phyloP scores from a whole-genome alignment of 37 sponge, comb jelly and placozoan species.

The Ianthella basta region DNA sequence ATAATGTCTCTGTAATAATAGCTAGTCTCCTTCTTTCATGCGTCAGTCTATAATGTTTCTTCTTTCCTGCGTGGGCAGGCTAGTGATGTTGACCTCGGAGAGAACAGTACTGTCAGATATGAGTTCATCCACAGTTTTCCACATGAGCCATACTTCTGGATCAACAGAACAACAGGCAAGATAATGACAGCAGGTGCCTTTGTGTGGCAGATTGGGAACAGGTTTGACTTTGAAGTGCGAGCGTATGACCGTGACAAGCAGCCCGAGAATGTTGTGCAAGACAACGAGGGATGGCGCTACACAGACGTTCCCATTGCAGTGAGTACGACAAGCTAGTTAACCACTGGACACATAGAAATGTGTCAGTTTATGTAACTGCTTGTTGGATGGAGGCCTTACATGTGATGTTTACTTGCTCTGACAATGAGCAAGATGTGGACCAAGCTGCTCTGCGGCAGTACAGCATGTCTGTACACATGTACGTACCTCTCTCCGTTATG shows the following conservation, averaged over 20 bases:
- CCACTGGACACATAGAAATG: too few relatives aligned
- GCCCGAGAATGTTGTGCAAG: neutral
- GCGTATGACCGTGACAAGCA: constrained; percentile 12
- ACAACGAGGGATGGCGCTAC: constrained; percentile 16
- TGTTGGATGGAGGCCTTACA: too few relatives aligned
- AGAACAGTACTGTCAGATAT: constrained; percentile 18
- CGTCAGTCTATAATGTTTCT: neutral
- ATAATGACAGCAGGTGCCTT: constrained; percentile 18
- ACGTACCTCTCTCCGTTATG: too few relatives aligned
- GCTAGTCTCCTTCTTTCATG: neutral
- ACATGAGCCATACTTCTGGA: constrained; percentile 15
- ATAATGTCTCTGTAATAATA: neutral
- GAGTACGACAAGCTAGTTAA: neutral
- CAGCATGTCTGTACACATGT: too few relatives aligned
- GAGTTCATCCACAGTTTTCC: constrained; percentile 9
- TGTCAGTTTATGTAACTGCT: too few relatives aligned
- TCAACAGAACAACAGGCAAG: constrained; percentile 11
- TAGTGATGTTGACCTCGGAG: constrained; percentile 4
- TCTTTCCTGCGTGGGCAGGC: too few relatives aligned
- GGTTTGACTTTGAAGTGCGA: constrained; percentile 16
- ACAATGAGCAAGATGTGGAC: too few relatives aligned
- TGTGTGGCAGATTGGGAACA: constrained; percentile 8
- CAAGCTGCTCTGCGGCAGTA: too few relatives aligned
- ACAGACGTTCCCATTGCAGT: constrained; percentile 17
- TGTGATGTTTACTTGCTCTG: too few relatives aligned